Percentiles rank a stretch among this genome's conserved stretches.
Conservation (phyloP, 1,140 invertebrate species). For the Cyclina sinensis region DNA sequence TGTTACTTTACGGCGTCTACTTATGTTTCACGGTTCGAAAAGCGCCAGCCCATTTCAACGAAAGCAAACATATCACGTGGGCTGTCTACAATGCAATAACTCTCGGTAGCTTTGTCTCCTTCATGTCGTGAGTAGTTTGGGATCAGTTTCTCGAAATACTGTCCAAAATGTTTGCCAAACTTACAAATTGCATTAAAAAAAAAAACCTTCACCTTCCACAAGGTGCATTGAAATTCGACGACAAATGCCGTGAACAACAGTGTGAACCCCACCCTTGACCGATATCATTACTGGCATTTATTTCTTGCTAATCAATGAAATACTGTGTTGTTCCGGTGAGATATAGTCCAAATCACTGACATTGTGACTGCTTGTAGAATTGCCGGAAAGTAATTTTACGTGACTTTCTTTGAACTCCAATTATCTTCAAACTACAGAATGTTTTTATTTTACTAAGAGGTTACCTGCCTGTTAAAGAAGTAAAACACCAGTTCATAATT, state of each 20-base stretch:
- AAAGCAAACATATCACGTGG: constrained; percentile 94
- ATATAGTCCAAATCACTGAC: too few relatives aligned
- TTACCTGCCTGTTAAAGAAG: too few relatives aligned
- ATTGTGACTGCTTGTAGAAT: too few relatives aligned
- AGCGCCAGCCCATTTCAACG: constrained; percentile 96
- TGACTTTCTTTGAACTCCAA: too few relatives aligned
- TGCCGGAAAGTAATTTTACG: too few relatives aligned
- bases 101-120: constrained; percentile 96
- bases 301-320: constrained; percentile 96
- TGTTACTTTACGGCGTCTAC: constrained; percentile 95
- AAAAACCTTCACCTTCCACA: constrained; percentile 97
- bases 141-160: neutral
- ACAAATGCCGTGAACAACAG: too few relatives aligned
- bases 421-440: too few relatives aligned
- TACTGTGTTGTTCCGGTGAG: constrained; percentile 86
- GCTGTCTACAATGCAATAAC: constrained; percentile 97
- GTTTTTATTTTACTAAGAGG: too few relatives aligned
- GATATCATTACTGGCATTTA: too few relatives aligned
- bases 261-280: too few relatives aligned
- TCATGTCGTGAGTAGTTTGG: constrained; percentile 78
- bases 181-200: constrained; percentile 85
- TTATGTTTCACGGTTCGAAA: constrained; percentile 96
- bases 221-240: constrained; percentile 88
- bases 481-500: too few relatives aligned
- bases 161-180: neutral